phyloP scores from a whole-genome alignment of 2,113 vertebrate species.

The Xyliphius kryptos region DNA sequence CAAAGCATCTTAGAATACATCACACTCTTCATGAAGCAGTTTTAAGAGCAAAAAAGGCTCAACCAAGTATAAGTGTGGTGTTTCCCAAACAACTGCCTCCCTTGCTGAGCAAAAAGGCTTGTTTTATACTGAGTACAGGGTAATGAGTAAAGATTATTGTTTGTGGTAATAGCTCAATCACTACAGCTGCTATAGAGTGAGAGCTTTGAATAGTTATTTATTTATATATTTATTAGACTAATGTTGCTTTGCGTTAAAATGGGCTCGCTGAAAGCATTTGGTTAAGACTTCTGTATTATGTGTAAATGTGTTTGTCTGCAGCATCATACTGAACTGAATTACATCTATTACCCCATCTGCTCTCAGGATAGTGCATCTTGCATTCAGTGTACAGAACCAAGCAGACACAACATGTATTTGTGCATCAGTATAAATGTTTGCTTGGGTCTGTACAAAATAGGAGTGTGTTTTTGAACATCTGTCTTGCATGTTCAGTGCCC shows the following conservation, averaged over 20 bases:
- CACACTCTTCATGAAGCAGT: no score
- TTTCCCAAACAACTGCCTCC: no score
- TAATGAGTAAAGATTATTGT: no score
- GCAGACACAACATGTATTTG: background rate
- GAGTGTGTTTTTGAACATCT: background rate
- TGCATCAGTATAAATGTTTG: background rate
- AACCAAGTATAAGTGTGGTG: no score
- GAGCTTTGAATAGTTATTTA: no score
- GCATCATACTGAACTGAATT: conserved; percentile 12
- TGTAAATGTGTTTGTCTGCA: conserved; percentile 5
- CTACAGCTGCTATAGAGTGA: no score
- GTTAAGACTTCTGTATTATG: background rate
- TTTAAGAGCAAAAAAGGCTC: no score
- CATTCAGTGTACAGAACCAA: conserved; percentile 8
- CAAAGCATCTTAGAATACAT: no score
- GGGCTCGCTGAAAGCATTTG: background rate
- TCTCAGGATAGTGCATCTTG: conserved; percentile 8
- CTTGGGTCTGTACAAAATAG: background rate
- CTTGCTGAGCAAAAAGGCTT: no score
- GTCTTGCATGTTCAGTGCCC: no score
- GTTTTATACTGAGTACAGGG: no score
- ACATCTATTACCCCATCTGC: conserved; percentile 16
- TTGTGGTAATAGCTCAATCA: no score
- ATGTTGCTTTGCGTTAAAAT: background rate
- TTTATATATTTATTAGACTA: background rate